phyloP scores from a whole-genome alignment of 2,113 vertebrate genomes.

The Pavo muticus region DNA sequence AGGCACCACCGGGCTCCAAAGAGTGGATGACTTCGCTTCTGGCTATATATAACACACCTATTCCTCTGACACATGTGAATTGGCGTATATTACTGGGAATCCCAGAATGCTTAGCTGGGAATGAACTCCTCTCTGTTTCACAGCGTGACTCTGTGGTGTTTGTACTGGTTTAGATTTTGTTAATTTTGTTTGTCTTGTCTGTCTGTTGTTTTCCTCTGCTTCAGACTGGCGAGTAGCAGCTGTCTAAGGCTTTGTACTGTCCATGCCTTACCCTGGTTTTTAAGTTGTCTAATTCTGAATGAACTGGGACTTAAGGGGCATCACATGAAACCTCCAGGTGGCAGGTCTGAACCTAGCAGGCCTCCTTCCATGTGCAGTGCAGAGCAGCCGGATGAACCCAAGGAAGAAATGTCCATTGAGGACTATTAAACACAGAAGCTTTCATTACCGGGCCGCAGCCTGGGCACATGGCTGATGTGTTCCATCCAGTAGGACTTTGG shows the following conservation, averaged over 20 bases:
- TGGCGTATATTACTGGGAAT: neutral
- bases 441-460: neutral
- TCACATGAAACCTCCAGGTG: neutral
- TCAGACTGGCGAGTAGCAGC: neutral
- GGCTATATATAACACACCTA: accelerated
- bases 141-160: accelerated
- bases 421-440: conserved; percentile 22
- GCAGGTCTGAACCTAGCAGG: accelerated
- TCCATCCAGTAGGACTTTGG: neutral
- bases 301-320: neutral
- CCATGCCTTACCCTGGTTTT: neutral
- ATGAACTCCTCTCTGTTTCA: neutral
- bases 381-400: neutral
- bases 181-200: neutral
- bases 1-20: neutral
- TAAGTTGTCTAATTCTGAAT: neutral
- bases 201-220: neutral
- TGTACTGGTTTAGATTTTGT: neutral
- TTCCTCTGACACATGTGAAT: neutral
- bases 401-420: neutral
- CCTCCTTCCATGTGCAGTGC: neutral
- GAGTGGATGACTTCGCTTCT: neutral
- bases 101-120: accelerated
- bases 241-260: neutral
- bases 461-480: neutral